These are phyloP conservation scores for Drosophila baimaii DNA, from an alignment of 1,140 invertebrate species.

Conservation along the genomic window DNA sequence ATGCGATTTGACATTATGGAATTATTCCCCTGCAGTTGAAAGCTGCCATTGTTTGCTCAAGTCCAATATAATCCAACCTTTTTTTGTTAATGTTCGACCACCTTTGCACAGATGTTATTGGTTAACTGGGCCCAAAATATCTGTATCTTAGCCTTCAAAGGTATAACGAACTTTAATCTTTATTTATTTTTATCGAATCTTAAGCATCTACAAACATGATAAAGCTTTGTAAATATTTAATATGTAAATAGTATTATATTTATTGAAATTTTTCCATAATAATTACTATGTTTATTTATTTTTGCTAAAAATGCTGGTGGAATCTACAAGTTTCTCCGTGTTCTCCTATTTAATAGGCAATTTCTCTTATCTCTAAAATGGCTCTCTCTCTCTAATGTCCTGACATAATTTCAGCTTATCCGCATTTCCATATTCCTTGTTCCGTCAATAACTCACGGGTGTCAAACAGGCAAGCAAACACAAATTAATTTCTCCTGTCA, in stretches of 20 bases:
- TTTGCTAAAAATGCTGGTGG: accelerated
- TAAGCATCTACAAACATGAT: not conserved
- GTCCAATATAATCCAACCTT: not conserved
- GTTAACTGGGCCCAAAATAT: not conserved
- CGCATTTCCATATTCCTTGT: constrained; percentile 18
- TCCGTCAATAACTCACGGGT: constrained; percentile 35
- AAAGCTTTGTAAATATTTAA: too few relatives aligned
- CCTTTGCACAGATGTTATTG: constrained; percentile 8
- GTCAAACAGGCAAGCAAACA: constrained; percentile 32
- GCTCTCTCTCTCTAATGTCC: not conserved
- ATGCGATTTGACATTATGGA: not conserved
- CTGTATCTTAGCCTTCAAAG: not conserved
- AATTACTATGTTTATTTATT: too few relatives aligned
- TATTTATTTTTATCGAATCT: not conserved
- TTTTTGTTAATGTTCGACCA: not conserved
- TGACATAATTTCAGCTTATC: constrained; percentile 2
- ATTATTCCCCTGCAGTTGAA: not conserved
- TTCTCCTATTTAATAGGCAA: not conserved
- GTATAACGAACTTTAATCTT: not conserved
- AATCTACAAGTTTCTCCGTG: not conserved
- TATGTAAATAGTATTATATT: too few relatives aligned
- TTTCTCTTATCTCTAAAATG: not conserved
- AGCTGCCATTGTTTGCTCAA: not conserved
- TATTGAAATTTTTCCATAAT: too few relatives aligned
- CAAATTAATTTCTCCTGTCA: constrained; percentile 60